Evolutionary conservation across 2,113 vertebrate species (phyloP).

Genomic region (Willisornis vidua): DNA sequence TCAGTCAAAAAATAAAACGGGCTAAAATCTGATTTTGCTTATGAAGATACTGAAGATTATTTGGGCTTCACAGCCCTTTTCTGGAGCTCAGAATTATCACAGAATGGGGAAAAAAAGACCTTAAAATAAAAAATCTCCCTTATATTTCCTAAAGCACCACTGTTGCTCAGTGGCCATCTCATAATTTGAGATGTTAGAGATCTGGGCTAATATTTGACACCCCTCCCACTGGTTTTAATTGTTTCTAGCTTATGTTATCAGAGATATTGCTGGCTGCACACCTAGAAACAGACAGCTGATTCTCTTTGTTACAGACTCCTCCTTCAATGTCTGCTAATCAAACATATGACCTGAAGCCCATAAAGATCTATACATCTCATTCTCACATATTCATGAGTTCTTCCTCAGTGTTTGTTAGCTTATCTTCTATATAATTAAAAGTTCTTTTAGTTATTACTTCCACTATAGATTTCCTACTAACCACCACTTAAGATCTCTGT

Average conservation of each 20-base stretch:
- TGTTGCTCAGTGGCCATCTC: neutral
- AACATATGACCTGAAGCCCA: neutral
- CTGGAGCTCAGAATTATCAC: neutral
- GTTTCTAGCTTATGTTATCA: neutral
- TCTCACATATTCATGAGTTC: neutral
- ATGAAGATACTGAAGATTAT: neutral
- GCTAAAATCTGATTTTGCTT: neutral
- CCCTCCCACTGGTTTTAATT: neutral
- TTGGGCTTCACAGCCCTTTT: neutral
- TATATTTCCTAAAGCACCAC: neutral
- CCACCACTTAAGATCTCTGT: neutral
- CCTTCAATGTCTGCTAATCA: neutral
- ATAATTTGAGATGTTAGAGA: neutral
- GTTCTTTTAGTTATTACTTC: neutral
- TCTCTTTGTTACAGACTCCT: neutral
- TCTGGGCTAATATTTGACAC: neutral
- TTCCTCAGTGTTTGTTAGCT: neutral
- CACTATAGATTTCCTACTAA: neutral
- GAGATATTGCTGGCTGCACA: neutral
- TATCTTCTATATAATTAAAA: neutral
- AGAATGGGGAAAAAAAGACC: neutral
- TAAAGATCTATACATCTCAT: neutral
- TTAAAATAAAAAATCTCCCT: neutral
- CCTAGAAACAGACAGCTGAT: neutral
- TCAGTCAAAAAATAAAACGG: neutral